Percentiles rank a stretch among this genome's conserved stretches.
phyloP scores from a whole-genome alignment of 2,113 vertebrate genomes.

The Tachuris rubrigastra region DNA sequence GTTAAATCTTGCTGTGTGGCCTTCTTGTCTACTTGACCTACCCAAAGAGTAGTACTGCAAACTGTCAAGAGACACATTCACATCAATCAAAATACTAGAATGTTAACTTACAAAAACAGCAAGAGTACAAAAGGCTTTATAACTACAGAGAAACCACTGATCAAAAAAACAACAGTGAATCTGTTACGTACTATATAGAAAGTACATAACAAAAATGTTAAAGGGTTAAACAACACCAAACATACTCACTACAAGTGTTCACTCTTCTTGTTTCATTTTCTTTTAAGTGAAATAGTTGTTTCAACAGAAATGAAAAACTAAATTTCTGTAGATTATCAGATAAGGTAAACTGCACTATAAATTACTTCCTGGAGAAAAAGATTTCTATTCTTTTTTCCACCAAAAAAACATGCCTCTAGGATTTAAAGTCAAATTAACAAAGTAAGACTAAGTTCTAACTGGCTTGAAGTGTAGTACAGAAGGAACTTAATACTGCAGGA shows the following conservation, averaged over 20 bases:
- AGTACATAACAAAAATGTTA: neutral
- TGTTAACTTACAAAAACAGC: neutral
- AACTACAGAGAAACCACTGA: neutral
- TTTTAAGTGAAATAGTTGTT: neutral
- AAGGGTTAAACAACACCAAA: neutral
- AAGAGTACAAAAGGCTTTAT: neutral
- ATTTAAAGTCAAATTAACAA: neutral
- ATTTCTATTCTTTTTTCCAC: neutral
- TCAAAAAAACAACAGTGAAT: neutral
- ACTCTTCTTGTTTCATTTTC: neutral
- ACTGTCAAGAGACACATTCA: constrained; percentile 76
- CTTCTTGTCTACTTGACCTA: constrained; percentile 98
- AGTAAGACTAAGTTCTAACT: neutral
- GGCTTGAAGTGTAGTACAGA: neutral
- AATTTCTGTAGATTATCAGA: neutral
- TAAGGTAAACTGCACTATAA: neutral
- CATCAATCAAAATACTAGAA: neutral
- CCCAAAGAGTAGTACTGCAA: constrained; percentile 98
- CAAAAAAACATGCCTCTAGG: neutral
- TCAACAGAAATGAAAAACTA: neutral
- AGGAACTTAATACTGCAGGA: neutral
- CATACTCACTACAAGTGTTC: neutral
- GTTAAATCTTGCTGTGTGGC: constrained; percentile 97
- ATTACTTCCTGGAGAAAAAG: neutral
- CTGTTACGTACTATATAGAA: neutral